Base-by-base conservation (phyloP, 2,113 vertebrate genomes). In the Vulpes lagopus region DNA sequence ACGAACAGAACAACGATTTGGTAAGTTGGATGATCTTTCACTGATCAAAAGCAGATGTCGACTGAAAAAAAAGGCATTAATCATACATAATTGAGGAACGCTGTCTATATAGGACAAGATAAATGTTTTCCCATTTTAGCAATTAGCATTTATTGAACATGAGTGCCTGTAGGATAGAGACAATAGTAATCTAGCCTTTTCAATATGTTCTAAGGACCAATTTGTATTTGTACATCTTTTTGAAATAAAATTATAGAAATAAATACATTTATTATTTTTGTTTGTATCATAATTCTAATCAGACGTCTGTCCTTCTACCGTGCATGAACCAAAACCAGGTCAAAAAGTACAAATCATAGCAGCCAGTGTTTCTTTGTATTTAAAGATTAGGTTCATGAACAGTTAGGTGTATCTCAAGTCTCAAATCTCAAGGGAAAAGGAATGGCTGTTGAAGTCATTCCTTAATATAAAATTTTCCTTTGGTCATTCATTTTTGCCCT, bases 1-100 rank as follows among this genome's bases (percentile, higher is more conserved):
- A 85, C 67, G 82, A 94, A 78, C n/a, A 97, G 67, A 96, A 93
- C 57, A 71, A 25, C 3, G 19, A 93, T 90, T 98, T 89, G 74
- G 59, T 74, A 78, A 76, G 23, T 80, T 80, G 62, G 17, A 69
- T 88, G 62, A 89, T 92, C 32, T 59, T 91, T 97, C 67, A 93
- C 38, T 96, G 89, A 97, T 96, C 69, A 85, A 96, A 96, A 94
- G 62, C n/a, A 88, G 64, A 91, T 96, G 86, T 55, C 74, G 16
- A 94, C 71, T 89, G 96, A 20, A 2, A 35, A 35, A 20, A 71
- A 80, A 71, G 23, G n/a, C 76, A 89, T 96, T 93, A 95, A 87
- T 87, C 83, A 84, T 35, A 94, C 27, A 9, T 90, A 96, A 97
- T 53, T 82, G 57, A 96, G 86, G 95, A 73, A 81, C 64, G 23